phyloP scores from a whole-genome alignment of 2,888 invertebrate genomes.

The Epinotia demarniana region DNA sequence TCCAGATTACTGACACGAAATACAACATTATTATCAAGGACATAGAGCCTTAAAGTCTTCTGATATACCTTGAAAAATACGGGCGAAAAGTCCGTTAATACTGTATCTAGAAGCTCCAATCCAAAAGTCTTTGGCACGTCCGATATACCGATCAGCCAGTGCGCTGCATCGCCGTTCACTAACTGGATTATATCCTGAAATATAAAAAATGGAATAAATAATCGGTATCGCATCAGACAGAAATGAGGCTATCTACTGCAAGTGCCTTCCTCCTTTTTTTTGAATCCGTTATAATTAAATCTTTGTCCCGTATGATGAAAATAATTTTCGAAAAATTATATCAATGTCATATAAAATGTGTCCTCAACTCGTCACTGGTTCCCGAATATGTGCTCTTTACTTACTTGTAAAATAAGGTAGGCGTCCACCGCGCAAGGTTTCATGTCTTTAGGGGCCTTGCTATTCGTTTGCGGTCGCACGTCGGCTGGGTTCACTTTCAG shows the following conservation, averaged over 20 bases:
- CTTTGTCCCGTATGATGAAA: too few species aligned
- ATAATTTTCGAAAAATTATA: too few species aligned
- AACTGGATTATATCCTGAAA: conserved; percentile 96
- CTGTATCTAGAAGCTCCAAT: conserved; percentile 96
- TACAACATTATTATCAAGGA: background rate
- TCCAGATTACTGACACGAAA: background rate
- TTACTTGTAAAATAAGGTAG: conserved; percentile 95
- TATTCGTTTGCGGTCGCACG: conserved; percentile 88
- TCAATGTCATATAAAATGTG: too few species aligned
- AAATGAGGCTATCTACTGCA: too few species aligned
- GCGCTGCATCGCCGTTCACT: conserved; percentile 98
- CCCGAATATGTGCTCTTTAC: background rate
- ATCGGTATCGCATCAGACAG: too few species aligned
- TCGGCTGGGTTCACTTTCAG: conserved; percentile 90
- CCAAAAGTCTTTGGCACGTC: conserved; percentile 99
- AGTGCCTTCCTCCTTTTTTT: too few species aligned
- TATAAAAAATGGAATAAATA: conserved; percentile 31
- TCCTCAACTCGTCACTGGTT: too few species aligned
- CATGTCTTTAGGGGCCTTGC: conserved; percentile 91
- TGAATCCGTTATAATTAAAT: too few species aligned
- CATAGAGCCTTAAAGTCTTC: background rate
- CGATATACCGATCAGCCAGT: conserved; percentile 97
- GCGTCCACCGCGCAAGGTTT: conserved; percentile 97
- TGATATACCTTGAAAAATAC: conserved; percentile 91
- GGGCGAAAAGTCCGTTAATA: conserved; percentile 93